A percentile compares a stretch with the other conserved stretches of the same genome.
Evolutionary conservation across 2,888 invertebrate species (phyloP).

Genomic region (Plutella xylostella): DNA sequence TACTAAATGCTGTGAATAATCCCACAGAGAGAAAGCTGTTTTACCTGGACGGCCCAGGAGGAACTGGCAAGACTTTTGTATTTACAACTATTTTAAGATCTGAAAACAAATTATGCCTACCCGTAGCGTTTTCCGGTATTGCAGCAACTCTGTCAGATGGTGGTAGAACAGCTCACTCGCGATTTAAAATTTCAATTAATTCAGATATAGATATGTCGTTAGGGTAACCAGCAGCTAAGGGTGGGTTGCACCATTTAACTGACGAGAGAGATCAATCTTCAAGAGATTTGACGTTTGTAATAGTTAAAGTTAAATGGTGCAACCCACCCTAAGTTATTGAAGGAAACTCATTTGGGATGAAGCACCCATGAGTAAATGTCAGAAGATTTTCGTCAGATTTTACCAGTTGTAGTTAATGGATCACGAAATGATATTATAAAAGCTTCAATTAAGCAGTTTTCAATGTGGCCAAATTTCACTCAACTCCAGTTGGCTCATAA

Average conservation of each 20-base stretch:
- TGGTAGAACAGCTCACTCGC: slow-evolving; percentile 11
- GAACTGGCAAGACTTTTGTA: slow-evolving; percentile 2
- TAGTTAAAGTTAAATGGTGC: too few species aligned
- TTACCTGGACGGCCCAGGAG: slow-evolving; percentile 7
- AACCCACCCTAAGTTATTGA: slow-evolving; percentile 14
- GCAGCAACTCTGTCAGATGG: slow-evolving; percentile 9
- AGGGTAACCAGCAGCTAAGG: slow-evolving; percentile 17
- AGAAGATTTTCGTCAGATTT: slow-evolving; percentile 15
- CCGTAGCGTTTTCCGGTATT: slow-evolving; percentile 6
- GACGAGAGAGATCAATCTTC: too few species aligned
- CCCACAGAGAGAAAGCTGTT: not conserved
- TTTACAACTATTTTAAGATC: not conserved
- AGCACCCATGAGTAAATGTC: slow-evolving; percentile 20
- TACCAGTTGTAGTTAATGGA: slow-evolving; percentile 16
- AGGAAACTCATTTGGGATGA: slow-evolving; percentile 16
- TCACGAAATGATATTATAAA: slow-evolving; percentile 16
- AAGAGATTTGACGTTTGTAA: too few species aligned
- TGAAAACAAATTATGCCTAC: slow-evolving; percentile 8
- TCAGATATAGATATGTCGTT: slow-evolving; percentile 17
- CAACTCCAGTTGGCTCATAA: slow-evolving; percentile 7
- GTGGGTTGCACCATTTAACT: too few species aligned
- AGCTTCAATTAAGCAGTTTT: slow-evolving; percentile 16
- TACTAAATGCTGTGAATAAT: not conserved
- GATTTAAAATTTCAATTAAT: slow-evolving; percentile 15
- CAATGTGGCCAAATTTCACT: slow-evolving; percentile 16